phyloP scores from a whole-genome alignment of 2,113 vertebrate species.

The Piaya cayana region DNA sequence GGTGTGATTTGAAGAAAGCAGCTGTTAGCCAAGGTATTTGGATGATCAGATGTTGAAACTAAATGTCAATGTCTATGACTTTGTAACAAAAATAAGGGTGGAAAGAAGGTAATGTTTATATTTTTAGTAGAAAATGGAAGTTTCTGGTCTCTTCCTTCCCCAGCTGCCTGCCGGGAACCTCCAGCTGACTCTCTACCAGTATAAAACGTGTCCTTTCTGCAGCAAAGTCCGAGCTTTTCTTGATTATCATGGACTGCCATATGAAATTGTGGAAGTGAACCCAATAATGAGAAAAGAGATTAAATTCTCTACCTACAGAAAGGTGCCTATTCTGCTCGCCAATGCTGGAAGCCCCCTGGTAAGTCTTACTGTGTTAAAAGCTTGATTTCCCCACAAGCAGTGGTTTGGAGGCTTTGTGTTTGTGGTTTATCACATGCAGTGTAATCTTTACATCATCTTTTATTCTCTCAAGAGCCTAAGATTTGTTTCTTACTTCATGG shows the following conservation, averaged over 20 bases:
- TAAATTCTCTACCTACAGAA: slow-evolving; percentile 95
- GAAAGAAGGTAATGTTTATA: not conserved
- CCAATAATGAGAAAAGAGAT: slow-evolving; percentile 92
- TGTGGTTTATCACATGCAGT: not conserved
- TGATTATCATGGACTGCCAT: slow-evolving; percentile 89
- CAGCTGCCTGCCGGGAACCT: slow-evolving; percentile 56
- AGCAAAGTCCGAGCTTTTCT: slow-evolving; percentile 96
- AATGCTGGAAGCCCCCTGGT: slow-evolving; percentile 75
- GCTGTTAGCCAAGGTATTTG: not conserved
- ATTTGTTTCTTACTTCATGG: not conserved
- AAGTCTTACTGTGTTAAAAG: slow-evolving; percentile 30
- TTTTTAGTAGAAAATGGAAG: not conserved
- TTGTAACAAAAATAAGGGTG: not conserved
- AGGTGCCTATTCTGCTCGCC: slow-evolving; percentile 89
- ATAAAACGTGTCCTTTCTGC: slow-evolving; percentile 98
- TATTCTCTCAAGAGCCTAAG: not conserved
- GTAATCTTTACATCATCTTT: not conserved
- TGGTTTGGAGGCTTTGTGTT: not conserved
- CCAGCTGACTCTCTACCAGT: slow-evolving; percentile 92
- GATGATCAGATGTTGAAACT: not conserved
- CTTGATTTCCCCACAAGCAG: not conserved
- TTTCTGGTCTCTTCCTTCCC: not conserved
- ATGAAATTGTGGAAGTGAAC: slow-evolving; percentile 94
- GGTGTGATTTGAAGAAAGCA: not conserved
- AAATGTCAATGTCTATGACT: not conserved